Percentiles rank a stretch among this genome's conserved stretches.
phyloP scores from a whole-genome alignment of 2,888 invertebrate species.

The Drosophila monieri region DNA sequence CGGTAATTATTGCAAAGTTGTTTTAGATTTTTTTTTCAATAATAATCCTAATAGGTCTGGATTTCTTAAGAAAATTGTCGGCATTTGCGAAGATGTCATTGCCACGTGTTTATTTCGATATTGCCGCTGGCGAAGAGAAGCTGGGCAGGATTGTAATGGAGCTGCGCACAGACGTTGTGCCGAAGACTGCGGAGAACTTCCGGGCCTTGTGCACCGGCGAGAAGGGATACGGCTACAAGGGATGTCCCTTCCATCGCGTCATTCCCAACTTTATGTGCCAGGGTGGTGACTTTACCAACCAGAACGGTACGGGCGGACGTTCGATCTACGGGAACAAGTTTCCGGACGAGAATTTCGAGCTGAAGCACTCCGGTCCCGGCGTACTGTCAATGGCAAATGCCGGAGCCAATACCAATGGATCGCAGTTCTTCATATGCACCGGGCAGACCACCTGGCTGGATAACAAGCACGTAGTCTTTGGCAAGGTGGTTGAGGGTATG shows the following conservation, averaged over 20 bases:
- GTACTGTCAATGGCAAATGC: slow-evolving; percentile 29
- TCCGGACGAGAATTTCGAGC: slow-evolving; percentile 31
- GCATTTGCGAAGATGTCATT: slow-evolving; percentile 20
- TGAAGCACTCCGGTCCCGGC: slow-evolving; percentile 20
- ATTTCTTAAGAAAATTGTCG: slow-evolving; percentile 5
- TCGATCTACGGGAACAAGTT: slow-evolving; percentile 35
- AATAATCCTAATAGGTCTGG: slow-evolving; percentile 7
- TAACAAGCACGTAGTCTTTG: slow-evolving; percentile 31
- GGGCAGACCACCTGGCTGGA: slow-evolving; percentile 24
- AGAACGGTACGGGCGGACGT: slow-evolving; percentile 28
- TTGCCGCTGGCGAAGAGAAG: slow-evolving; percentile 9
- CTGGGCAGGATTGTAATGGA: slow-evolving; percentile 32
- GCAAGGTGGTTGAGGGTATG: slow-evolving; percentile 30
- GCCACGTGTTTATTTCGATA: slow-evolving; percentile 31
- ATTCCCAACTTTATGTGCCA: slow-evolving; percentile 35
- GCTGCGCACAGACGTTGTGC: slow-evolving; percentile 28
- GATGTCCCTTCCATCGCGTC: slow-evolving; percentile 20
- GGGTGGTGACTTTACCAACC: slow-evolving; percentile 29
- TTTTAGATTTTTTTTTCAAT: neutral
- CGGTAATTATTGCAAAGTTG: slow-evolving; percentile 10
- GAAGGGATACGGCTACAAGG: slow-evolving; percentile 34
- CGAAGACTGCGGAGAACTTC: slow-evolving; percentile 37
- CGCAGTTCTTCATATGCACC: slow-evolving; percentile 35
- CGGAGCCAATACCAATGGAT: slow-evolving; percentile 34
- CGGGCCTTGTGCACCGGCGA: slow-evolving; percentile 31